Base-by-base conservation (phyloP, 2,888 invertebrate species). In the Leucoma salicis region DNA sequence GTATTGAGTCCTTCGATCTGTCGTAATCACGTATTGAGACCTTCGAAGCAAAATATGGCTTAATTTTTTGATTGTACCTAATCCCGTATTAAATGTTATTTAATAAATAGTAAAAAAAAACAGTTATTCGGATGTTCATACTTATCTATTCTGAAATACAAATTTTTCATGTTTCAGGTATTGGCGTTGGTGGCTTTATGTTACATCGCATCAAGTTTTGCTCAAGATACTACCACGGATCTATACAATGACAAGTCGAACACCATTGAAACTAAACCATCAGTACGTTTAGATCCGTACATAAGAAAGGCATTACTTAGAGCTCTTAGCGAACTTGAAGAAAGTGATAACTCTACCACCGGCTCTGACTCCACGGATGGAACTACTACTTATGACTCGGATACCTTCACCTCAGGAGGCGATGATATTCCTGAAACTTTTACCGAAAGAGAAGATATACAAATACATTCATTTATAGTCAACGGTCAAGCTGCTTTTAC, bases 261-360 rank as follows among this genome's bases (percentile, higher is more conserved):
- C 52, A 83, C 71, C 14, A 75, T 90, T 28, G 88, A 89, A 35
- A 48, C 82, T 3, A 86, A 86, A 39, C 78, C 92, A 2, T 91
- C 93, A 1, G 89, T 92, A 1, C 92, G 93, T 44, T 77, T 95
- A 40, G 95, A 95, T 73, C 93, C 93, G 31, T 94, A 93, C 50
- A 91, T 96, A 21, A 90, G 95, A 11, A 92, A 93, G 75, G 96
- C 95, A 0, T 81, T 96, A 29, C 82, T 96, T 3, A 93, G 93
- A 79, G 96, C 95, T 8, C 87, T 96, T 3, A 93, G 92, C 36
- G 95, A 95, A 63, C 82, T 96, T 35, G 95, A 96, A 78, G 91
- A 92, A 51, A 93, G 92, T 50, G 79, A 73, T 13, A 74, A 67
- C 35, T 44, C 69, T 14, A 91, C 91, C 11, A 86, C 89, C 2